Conservation (phyloP, 2,888 invertebrate species). For the Congeria kusceri region DNA sequence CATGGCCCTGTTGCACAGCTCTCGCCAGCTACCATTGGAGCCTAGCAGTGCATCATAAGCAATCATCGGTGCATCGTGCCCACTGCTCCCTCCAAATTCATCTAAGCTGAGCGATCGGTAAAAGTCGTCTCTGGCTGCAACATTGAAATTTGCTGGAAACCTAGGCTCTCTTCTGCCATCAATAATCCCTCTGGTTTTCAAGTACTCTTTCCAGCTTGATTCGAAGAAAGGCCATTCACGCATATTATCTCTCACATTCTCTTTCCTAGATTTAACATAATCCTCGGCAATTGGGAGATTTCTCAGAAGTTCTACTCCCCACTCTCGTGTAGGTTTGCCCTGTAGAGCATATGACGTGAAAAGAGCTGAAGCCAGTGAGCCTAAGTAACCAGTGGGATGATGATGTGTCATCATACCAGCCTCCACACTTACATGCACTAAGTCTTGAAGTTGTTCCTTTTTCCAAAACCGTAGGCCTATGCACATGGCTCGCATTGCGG, state of each 20-base stretch:
- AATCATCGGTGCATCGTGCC: slow-evolving; percentile 84
- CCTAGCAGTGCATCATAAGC: slow-evolving; percentile 84
- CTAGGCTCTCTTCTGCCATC: slow-evolving; percentile 72
- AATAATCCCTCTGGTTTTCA: slow-evolving; percentile 68
- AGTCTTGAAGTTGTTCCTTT: slow-evolving; percentile 73
- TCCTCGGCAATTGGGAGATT: slow-evolving; percentile 70
- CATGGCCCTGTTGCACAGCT: slow-evolving; percentile 79
- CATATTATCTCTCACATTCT: slow-evolving; percentile 75
- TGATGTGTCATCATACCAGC: slow-evolving; percentile 84
- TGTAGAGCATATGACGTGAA: slow-evolving; percentile 82
- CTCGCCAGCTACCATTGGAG: slow-evolving; percentile 75
- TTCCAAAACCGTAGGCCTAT: slow-evolving; percentile 82
- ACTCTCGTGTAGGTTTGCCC: slow-evolving; percentile 75
- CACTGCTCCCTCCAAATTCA: slow-evolving; percentile 84
- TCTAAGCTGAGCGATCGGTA: slow-evolving; percentile 78
- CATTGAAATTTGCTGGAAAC: slow-evolving; percentile 77
- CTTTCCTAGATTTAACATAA: slow-evolving; percentile 71
- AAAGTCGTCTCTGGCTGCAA: slow-evolving; percentile 80
- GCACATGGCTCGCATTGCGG: slow-evolving; percentile 84
- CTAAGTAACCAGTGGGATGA: slow-evolving; percentile 83
- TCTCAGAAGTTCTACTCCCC: slow-evolving; percentile 78
- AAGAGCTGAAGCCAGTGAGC: slow-evolving; percentile 81
- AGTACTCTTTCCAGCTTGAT: slow-evolving; percentile 77
- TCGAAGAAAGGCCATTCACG: slow-evolving; percentile 79
- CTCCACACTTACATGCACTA: slow-evolving; percentile 82